These are phyloP conservation scores for Sarcoramphus papa DNA, from an alignment of 2,797 vertebrate genomes.

Conservation along the genomic window DNA sequence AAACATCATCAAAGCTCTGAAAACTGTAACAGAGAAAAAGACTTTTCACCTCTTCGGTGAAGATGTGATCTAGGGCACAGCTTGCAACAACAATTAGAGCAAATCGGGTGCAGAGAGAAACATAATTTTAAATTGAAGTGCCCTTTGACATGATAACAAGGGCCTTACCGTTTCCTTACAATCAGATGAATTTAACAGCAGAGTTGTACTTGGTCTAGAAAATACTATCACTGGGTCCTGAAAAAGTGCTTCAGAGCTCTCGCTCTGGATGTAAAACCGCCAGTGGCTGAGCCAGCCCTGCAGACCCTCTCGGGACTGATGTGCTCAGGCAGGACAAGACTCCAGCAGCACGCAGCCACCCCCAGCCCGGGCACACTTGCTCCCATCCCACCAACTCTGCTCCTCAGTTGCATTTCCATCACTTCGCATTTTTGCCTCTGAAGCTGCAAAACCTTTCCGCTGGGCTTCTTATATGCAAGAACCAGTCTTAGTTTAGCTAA, in stretches of 20 bases:
- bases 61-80: background rate
- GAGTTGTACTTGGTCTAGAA: background rate
- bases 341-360: background rate
- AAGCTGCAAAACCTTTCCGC: background rate
- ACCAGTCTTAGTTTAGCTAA: background rate
- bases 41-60: background rate
- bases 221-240: background rate
- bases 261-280: too few species aligned
- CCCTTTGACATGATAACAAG: background rate
- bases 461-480: background rate
- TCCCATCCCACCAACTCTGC: background rate
- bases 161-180: background rate
- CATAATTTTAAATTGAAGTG: background rate
- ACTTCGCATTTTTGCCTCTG: background rate
- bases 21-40: background rate
- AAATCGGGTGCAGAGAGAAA: background rate
- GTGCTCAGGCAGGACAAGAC: too few species aligned
- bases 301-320: background rate
- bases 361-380: fast-evolving
- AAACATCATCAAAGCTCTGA: background rate
- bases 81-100: background rate
- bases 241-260: background rate
- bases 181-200: background rate
- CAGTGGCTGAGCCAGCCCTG: background rate
- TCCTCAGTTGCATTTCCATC: too few species aligned